Conservation (phyloP, 2,797 vertebrate genomes). For the Trichosurus vulpecula region DNA sequence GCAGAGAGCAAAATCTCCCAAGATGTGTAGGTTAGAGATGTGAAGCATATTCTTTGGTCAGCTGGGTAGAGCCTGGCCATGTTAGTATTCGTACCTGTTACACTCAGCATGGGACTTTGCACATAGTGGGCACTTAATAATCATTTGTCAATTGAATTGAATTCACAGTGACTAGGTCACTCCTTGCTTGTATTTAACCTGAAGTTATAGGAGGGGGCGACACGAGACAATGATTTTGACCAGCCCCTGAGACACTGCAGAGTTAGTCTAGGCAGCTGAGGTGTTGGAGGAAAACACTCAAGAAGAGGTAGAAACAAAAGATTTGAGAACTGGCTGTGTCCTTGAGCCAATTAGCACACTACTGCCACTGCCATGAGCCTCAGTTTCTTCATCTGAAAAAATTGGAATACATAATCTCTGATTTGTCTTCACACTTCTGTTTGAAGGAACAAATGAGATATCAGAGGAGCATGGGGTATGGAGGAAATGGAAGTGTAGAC, state of each 20-base stretch:
- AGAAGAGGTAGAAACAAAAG: background rate
- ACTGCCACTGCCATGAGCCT: background rate
- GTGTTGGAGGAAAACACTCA: background rate
- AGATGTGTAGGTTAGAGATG: background rate
- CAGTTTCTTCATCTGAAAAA: background rate
- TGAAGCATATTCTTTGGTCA: background rate
- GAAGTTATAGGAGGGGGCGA: background rate
- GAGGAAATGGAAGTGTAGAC: background rate
- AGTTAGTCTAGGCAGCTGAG: background rate
- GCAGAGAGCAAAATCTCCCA: background rate
- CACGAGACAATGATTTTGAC: background rate
- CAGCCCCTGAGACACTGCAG: background rate
- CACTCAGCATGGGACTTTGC: background rate
- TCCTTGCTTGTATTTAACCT: background rate
- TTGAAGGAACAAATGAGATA: background rate
- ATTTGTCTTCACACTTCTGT: background rate
- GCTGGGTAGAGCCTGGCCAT: background rate
- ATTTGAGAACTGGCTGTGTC: background rate
- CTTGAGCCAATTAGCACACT: background rate
- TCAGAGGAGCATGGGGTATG: background rate
- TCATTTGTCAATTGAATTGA: background rate
- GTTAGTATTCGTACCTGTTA: no score
- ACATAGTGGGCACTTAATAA: background rate
- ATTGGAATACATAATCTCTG: background rate
- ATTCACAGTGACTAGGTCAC: background rate